Conservation (phyloP, 2,888 invertebrate species). For the Aleiodes testaceus region DNA sequence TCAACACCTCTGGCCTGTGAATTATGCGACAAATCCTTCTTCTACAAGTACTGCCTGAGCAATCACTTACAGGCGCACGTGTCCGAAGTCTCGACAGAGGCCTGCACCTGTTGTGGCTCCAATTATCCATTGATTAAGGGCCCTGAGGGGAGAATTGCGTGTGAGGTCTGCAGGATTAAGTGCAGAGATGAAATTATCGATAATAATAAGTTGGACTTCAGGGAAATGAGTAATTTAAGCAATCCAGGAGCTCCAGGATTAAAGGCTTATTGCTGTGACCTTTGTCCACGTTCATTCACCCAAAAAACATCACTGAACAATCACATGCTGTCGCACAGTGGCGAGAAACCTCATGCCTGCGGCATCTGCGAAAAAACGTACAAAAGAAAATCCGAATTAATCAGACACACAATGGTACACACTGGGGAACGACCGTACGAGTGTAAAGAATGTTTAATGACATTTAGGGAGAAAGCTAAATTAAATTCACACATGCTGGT, state of each 20-base stretch:
- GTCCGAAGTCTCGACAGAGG: conserved; percentile 53
- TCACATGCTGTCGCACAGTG: conserved; percentile 68
- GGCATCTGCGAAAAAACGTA: conserved; percentile 68
- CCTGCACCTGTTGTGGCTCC: conserved; percentile 32
- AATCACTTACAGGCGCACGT: conserved; percentile 65
- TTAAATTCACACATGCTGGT: conserved; percentile 70
- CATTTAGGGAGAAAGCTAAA: conserved; percentile 69
- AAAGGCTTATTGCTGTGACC: conserved; percentile 66
- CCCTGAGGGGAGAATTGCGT: conserved; percentile 33
- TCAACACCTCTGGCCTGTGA: conserved; percentile 66
- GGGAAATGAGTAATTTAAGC: not conserved
- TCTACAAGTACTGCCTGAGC: conserved; percentile 66
- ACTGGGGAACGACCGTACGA: conserved; percentile 69
- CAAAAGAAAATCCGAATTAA: conserved; percentile 68
- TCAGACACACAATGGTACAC: conserved; percentile 69
- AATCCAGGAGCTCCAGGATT: conserved; percentile 46
- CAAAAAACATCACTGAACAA: conserved; percentile 67
- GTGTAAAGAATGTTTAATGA: conserved; percentile 70
- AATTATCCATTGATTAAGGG: too few species aligned
- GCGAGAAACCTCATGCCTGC: conserved; percentile 68
- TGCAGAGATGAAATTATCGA: conserved; percentile 59
- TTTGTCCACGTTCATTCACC: conserved; percentile 65
- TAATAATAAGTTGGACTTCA: conserved; percentile 43
- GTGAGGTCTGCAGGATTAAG: conserved; percentile 44
- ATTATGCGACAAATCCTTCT: conserved; percentile 66